Evolutionary conservation across 2,113 vertebrate genomes (phyloP).

Genomic region (Zapornia atra): DNA sequence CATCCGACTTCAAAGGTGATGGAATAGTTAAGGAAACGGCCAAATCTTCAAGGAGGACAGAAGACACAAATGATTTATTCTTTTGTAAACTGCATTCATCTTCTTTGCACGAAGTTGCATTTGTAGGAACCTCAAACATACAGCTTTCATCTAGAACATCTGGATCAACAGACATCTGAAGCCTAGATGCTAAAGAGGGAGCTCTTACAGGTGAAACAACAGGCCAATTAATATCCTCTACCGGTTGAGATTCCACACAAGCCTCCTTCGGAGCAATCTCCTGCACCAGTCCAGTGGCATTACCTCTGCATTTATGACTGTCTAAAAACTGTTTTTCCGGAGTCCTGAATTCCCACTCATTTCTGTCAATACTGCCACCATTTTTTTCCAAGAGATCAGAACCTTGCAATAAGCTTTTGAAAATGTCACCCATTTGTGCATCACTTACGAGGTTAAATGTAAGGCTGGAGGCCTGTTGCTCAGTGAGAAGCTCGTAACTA

Average conservation of each 20-base stretch:
- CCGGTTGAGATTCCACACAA: conserved; percentile 73
- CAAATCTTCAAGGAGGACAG: conserved; percentile 91
- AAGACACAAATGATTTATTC: conserved; percentile 78
- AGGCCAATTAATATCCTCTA: conserved; percentile 81
- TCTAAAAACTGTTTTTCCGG: conserved; percentile 81
- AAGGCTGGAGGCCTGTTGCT: conserved; percentile 90
- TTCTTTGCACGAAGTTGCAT: conserved; percentile 58
- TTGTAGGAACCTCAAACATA: conserved; percentile 88
- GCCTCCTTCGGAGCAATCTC: conserved; percentile 74
- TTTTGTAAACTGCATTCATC: conserved; percentile 66
- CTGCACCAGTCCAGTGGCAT: conserved; percentile 35
- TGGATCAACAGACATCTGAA: conserved; percentile 81
- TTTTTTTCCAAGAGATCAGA: conserved; percentile 87
- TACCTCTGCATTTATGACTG: conserved; percentile 71
- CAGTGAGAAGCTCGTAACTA: conserved; percentile 88
- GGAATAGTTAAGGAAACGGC: conserved; percentile 95
- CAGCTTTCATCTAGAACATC: conserved; percentile 93
- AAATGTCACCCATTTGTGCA: conserved; percentile 97
- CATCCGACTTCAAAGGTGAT: conserved; percentile 94
- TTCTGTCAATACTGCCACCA: conserved; percentile 71
- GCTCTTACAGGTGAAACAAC: conserved; percentile 82
- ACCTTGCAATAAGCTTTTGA: conserved; percentile 94
- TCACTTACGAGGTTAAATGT: conserved; percentile 95
- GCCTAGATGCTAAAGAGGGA: conserved; percentile 71
- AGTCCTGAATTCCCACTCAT: conserved; percentile 84